phyloP scores from a whole-genome alignment of 2,797 vertebrate genomes.

The Malacoraja senta region DNA sequence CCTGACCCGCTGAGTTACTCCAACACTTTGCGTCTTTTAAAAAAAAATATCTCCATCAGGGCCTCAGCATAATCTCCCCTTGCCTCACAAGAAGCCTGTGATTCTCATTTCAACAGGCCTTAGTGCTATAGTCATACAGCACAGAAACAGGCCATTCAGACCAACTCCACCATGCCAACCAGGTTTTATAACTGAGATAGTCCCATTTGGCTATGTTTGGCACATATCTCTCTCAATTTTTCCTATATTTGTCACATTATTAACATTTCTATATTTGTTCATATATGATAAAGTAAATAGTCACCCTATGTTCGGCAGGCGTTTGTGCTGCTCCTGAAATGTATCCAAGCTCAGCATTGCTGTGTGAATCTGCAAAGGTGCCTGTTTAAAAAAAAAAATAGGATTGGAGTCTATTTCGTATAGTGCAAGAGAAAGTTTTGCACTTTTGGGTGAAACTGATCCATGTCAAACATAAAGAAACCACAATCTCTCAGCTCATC shows the following conservation, averaged over 20 bases:
- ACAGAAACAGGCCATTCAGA: too few species aligned
- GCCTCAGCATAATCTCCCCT: too few species aligned
- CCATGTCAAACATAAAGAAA: background rate
- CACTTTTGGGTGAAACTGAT: background rate
- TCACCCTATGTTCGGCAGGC: conserved; percentile 81
- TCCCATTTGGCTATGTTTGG: too few species aligned
- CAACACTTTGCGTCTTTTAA: too few species aligned
- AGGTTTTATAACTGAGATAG: too few species aligned
- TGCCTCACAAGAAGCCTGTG: background rate
- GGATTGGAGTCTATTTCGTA: background rate
- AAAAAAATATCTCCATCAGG: too few species aligned
- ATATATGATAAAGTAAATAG: background rate
- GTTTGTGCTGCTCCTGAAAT: conserved; percentile 77
- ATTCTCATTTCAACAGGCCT: background rate
- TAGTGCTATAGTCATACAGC: too few species aligned
- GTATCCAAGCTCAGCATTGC: conserved; percentile 82
- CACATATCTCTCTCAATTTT: too few species aligned
- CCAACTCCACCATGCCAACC: too few species aligned
- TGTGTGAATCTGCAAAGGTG: conserved; percentile 77
- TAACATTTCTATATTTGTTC: background rate
- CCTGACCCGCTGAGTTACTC: too few species aligned
- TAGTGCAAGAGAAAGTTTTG: background rate
- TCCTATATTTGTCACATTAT: background rate
- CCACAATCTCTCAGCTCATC: background rate
- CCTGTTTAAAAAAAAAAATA: conserved; percentile 57